A percentile compares a stretch with the other conserved stretches of the same genome.
Conservation (phyloP, 2,113 vertebrate species). For the Illadopsis cleaveri region DNA sequence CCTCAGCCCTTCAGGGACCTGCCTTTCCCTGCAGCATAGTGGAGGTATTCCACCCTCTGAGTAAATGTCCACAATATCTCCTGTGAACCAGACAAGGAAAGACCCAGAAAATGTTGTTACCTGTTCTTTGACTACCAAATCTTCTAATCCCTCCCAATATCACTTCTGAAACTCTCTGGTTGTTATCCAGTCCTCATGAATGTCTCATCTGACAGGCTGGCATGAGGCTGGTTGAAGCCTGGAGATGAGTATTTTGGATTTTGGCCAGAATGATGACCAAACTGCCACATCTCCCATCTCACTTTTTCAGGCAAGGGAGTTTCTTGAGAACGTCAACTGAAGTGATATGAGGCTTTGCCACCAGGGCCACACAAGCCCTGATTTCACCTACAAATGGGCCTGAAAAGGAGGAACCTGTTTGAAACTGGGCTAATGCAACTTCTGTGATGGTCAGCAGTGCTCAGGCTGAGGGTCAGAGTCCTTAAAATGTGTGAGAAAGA, state of each 20-base stretch:
- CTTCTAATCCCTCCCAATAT: neutral
- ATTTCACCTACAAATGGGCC: neutral
- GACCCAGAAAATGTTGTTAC: neutral
- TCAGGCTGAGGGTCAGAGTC: neutral
- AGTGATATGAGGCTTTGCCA: neutral
- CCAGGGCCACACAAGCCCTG: fast-evolving
- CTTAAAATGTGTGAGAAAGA: neutral
- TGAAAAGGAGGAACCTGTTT: neutral
- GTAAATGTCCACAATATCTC: neutral
- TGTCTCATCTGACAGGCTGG: neutral
- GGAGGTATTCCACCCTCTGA: neutral
- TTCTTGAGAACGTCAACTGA: neutral
- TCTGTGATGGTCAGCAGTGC: neutral
- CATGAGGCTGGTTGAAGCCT: neutral
- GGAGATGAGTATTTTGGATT: neutral
- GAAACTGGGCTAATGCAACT: neutral
- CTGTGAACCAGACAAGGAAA: neutral
- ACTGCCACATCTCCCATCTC: neutral
- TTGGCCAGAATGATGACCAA: neutral
- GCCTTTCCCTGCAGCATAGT: neutral
- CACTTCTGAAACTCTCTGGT: neutral
- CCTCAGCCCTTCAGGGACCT: neutral
- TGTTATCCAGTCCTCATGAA: neutral
- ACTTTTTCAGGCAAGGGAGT: neutral
- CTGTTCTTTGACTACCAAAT: neutral